Conservation (phyloP, 2,797 vertebrate species). For the Oophaga sylvatica region DNA sequence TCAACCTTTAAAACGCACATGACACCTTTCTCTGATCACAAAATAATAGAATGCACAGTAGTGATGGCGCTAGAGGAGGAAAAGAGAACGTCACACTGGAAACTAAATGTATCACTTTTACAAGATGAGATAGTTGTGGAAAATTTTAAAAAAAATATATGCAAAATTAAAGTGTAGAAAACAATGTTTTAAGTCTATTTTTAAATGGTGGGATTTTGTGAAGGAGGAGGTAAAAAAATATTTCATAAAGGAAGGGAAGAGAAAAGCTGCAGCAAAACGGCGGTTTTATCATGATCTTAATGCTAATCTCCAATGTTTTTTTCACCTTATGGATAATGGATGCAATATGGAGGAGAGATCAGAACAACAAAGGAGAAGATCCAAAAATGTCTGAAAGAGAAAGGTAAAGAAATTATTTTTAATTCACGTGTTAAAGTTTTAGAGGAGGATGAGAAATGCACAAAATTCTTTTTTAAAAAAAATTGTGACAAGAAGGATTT, state of each 20-base stretch:
- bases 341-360: no score
- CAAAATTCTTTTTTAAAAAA: not conserved
- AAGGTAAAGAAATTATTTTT: not conserved
- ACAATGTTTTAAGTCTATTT: not conserved
- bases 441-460: not conserved
- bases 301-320: no score
- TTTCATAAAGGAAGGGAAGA: not conserved
- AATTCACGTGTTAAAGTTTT: not conserved
- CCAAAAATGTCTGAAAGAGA: not conserved
- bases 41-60: not conserved
- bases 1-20: not conserved
- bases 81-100: not conserved
- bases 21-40: not conserved
- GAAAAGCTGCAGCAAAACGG: no score
- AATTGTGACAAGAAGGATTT: not conserved
- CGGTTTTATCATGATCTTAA: no score
- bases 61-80: not conserved
- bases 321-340: no score
- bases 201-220: not conserved
- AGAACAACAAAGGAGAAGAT: no score
- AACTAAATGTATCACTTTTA: not conserved
- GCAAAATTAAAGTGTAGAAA: not conserved
- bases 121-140: not conserved
- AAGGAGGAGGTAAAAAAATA: not conserved
- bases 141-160: not conserved